A percentile compares a stretch with the other conserved stretches of the same genome.
Conservation (phyloP, 1,140 invertebrate genomes). For the Caenorhabditis briggsae region DNA sequence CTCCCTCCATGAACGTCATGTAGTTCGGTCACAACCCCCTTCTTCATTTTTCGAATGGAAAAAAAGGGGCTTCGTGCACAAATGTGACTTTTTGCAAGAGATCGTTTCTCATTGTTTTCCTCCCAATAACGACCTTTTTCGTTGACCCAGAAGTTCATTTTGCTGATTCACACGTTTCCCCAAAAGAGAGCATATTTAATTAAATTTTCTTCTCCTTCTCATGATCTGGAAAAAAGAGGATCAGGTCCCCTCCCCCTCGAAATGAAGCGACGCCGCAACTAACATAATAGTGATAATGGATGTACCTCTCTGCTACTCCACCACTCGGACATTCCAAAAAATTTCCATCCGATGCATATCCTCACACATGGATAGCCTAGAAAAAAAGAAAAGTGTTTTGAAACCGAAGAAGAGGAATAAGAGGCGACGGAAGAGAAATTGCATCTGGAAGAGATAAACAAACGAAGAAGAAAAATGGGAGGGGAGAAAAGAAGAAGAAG, state of each 20-base stretch:
- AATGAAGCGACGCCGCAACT: not conserved
- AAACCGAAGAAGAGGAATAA: constrained; percentile 10
- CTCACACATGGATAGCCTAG: not conserved
- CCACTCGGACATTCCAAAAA: no score
- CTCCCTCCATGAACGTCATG: no score
- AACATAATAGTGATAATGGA: constrained; percentile 49
- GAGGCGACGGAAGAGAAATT: not conserved
- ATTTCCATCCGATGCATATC: not conserved
- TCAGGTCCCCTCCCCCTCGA: not conserved
- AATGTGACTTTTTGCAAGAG: not conserved
- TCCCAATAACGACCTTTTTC: not conserved
- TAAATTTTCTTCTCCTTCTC: not conserved
- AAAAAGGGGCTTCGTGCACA: not conserved
- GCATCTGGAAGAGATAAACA: constrained; percentile 54
- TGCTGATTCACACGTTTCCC: constrained; percentile 50
- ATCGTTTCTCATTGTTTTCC: constrained; percentile 8
- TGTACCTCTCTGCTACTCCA: not conserved
- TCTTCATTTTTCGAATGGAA: no score
- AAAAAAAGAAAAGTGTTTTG: constrained; percentile 9
- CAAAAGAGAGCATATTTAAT: not conserved
- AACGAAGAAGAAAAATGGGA: not conserved
- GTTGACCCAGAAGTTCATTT: not conserved
- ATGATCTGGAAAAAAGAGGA: not conserved
- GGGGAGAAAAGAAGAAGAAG: no score
- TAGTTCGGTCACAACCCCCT: no score